These are phyloP conservation scores for Phalanger gymnotis DNA, from an alignment of 2,797 vertebrate species.

Conservation along the genomic window DNA sequence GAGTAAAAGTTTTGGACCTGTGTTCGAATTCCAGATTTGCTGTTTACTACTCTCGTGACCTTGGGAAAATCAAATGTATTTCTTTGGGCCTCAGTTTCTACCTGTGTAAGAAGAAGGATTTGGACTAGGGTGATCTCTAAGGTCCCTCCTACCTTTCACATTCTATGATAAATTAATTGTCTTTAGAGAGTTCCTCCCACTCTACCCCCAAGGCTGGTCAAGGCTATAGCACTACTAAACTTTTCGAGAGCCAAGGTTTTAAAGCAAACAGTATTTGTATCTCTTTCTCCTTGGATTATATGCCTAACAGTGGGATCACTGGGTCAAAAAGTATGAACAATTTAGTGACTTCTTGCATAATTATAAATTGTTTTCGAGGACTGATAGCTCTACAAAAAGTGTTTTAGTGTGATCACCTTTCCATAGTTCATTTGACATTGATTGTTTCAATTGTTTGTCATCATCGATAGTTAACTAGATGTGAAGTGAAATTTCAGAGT, in stretches of 20 bases:
- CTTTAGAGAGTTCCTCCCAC: not conserved
- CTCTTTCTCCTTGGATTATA: not conserved
- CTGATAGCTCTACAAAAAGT: not conserved
- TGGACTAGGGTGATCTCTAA: not conserved
- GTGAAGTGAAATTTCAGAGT: not conserved
- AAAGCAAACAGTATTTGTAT: not conserved
- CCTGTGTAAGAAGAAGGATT: not conserved
- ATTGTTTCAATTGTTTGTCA: not conserved
- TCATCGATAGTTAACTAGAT: not conserved
- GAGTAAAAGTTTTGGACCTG: not conserved
- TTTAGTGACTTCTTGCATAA: not conserved
- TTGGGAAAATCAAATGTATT: not conserved
- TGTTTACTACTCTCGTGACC: not conserved
- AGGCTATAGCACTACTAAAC: not conserved
- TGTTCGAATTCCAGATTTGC: not conserved
- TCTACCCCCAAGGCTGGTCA: not conserved
- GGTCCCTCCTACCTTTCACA: not conserved
- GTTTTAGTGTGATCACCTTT: not conserved
- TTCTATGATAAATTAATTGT: not conserved
- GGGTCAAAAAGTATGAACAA: not conserved
- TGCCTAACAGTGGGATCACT: not conserved
- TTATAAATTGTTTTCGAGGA: not conserved
- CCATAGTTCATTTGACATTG: not conserved
- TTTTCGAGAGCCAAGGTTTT: not conserved
- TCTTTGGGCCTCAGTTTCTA: not conserved